Evolutionary conservation across 2,113 vertebrate genomes (phyloP).

Genomic region (pig (Sus scrofa)): T2T-Sscrofa CM000817.6:23190501-23191000

Average conservation of each 20-base stretch:
- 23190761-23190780: neutral
- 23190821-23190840: neutral
- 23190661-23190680: neutral
- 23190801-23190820: neutral
- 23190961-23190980: slow-evolving; percentile 70
- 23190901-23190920: slow-evolving; percentile 50
- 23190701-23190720: neutral
- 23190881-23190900: slow-evolving; percentile 63
- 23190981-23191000: slow-evolving; percentile 60
- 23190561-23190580: slow-evolving; percentile 60
- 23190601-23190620: neutral
- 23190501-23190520: neutral
- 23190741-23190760: neutral
- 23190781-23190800: neutral
- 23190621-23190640: neutral
- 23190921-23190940: slow-evolving; percentile 52
- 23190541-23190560: neutral
- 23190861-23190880: slow-evolving; percentile 68
- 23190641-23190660: slow-evolving; percentile 2
- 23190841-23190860: neutral
- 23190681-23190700: neutral
- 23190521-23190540: slow-evolving; percentile 63
- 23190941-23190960: slow-evolving; percentile 55
- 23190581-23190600: neutral
- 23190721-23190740: slow-evolving; percentile 27